A percentile compares a stretch with the other conserved stretches of the same genome.
These are phyloP conservation scores for Ameiurus melas DNA, from an alignment of 2,113 vertebrate species.

Conservation along the genomic window DNA sequence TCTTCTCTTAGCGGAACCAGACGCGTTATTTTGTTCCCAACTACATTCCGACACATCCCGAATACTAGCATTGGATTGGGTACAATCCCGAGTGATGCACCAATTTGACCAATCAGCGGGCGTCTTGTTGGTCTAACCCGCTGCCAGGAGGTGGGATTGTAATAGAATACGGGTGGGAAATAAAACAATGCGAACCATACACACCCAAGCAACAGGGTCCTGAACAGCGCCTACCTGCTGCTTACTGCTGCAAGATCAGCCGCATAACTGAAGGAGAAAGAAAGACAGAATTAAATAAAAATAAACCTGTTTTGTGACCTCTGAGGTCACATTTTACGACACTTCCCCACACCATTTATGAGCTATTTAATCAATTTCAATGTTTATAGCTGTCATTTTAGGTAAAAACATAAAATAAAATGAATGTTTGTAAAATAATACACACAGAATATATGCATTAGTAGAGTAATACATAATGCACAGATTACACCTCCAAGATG, in stretches of 20 bases:
- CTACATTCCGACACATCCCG: neutral
- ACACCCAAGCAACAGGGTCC: conserved; percentile 41
- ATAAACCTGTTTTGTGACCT: neutral
- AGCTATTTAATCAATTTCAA: neutral
- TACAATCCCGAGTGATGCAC: too few species aligned
- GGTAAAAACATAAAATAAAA: too few species aligned
- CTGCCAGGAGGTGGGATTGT: neutral
- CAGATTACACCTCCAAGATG: neutral
- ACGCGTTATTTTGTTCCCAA: neutral
- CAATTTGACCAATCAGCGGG: neutral
- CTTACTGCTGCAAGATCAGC: neutral
- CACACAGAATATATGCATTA: neutral
- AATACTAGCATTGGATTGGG: neutral
- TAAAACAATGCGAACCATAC: conserved; percentile 31
- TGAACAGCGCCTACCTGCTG: conserved; percentile 3
- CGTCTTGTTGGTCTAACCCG: neutral
- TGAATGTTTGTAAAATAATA: neutral
- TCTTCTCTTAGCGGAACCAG: conserved; percentile 34
- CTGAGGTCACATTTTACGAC: neutral
- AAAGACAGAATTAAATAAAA: neutral
- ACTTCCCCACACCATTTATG: neutral
- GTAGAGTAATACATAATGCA: neutral
- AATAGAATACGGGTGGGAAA: neutral
- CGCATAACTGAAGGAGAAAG: neutral
- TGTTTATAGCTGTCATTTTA: neutral